A percentile compares a stretch with the other conserved stretches of the same genome.
Evolutionary conservation across 2,797 vertebrate species (phyloP).

Genomic region (Linurgus olivaceus): DNA sequence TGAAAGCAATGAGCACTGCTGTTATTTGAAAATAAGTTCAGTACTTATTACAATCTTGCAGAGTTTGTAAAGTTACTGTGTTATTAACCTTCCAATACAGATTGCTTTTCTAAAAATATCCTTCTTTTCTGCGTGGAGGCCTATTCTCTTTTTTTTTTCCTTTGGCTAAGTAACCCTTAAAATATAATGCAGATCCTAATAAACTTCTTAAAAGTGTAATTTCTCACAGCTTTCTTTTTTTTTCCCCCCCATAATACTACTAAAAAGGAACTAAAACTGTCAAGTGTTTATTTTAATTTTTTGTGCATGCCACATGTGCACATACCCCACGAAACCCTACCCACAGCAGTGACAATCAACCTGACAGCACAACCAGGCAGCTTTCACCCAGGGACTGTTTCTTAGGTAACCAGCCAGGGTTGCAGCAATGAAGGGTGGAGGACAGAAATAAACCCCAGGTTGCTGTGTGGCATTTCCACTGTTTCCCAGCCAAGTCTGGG

Average conservation of each 20-base stretch:
- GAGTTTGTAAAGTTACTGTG: slow-evolving; percentile 2
- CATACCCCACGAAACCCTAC: slow-evolving; percentile 17
- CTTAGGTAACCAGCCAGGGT: slow-evolving; percentile 34
- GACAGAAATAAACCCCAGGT: neutral
- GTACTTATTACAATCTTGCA: neutral
- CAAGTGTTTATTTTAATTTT: slow-evolving; percentile 36
- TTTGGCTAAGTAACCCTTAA: neutral
- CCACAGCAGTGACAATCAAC: slow-evolving; percentile 61
- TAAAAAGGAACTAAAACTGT: neutral
- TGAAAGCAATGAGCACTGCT: neutral
- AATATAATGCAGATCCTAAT: neutral
- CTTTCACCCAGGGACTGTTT: slow-evolving; percentile 37
- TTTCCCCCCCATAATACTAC: neutral
- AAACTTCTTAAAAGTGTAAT: neutral
- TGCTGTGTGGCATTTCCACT: neutral
- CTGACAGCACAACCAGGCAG: slow-evolving; percentile 60
- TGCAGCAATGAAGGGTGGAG: neutral
- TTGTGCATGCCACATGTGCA: neutral
- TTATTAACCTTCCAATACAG: neutral
- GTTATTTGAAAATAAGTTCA: slow-evolving; percentile 7
- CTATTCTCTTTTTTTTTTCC: neutral
- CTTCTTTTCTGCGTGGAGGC: neutral
- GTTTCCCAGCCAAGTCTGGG: neutral
- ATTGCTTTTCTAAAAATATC: slow-evolving; percentile 19
- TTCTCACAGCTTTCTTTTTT: neutral